Percentiles rank a stretch among this genome's conserved stretches.
These are phyloP conservation scores for Branchinecta sandiegonensis DNA, from an alignment of 2,888 invertebrate species.

Conservation along the genomic window DNA sequence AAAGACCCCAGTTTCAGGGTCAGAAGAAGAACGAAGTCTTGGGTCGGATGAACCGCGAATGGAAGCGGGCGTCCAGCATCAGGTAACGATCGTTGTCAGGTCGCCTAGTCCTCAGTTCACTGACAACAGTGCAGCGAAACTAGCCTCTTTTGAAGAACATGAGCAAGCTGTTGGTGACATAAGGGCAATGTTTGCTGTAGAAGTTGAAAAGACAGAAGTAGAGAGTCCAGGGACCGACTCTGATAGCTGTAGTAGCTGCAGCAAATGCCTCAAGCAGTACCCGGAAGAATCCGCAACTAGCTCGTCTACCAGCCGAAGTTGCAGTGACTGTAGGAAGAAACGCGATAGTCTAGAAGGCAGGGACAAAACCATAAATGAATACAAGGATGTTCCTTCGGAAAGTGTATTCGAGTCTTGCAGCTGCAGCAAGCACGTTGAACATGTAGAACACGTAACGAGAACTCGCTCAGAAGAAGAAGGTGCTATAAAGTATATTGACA, in stretches of 20 bases:
- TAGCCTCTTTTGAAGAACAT: not conserved
- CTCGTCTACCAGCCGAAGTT: not conserved
- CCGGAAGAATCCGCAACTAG: not conserved
- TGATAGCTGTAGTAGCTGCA: not conserved
- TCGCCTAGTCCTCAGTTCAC: not conserved
- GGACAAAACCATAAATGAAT: not conserved
- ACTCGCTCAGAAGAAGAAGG: not conserved
- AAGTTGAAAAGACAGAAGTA: not conserved
- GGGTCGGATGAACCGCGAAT: not conserved
- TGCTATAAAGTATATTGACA: not conserved
- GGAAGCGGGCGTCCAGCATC: not conserved
- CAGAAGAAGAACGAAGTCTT: not conserved
- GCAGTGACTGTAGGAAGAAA: not conserved
- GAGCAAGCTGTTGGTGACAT: not conserved
- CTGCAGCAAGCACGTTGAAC: no score
- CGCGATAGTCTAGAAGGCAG: not conserved
- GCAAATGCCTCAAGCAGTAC: not conserved
- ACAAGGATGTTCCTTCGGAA: not conserved
- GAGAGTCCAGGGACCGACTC: not conserved
- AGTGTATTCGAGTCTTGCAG: not conserved
- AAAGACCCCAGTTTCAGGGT: not conserved
- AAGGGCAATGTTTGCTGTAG: not conserved
- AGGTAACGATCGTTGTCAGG: not conserved
- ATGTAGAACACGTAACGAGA: no score
- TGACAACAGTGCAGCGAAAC: not conserved